Base-by-base conservation (phyloP, 2,888 invertebrate species). In the Heteropelma amictum region DNA sequence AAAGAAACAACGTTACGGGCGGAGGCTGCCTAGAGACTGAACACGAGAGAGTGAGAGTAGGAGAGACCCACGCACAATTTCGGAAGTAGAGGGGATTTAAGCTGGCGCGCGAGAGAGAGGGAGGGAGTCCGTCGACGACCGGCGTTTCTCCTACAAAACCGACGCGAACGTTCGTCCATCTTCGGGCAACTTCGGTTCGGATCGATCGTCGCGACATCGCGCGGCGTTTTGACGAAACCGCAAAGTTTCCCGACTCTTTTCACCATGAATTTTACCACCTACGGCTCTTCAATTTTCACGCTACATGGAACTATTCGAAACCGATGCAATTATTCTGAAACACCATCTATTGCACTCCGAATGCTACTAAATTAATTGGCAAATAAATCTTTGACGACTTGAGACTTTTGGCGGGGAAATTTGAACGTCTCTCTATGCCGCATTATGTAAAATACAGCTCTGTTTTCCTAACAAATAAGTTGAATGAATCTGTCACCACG, bases 21-120 rank as follows among this genome's bases (percentile, higher is more conserved):
- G 84, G 85, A 83, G 86, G 86, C 86, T 87, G 85, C 83, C 83
- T 84, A 83, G 81, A 83, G 84, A 86, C 84, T 84, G 82, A 80
- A 79, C 67, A 51, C 38, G 47, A 40, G 40, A 33, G 33, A 54
- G 56, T 19, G 47, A 17, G n/a, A n/a, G n/a, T n/a, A 38, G 51
- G 51, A 47, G 38, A 67, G 49, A 38, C 42, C 23, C 64, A 60
- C 65, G 53, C 58, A 61, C 33, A 40, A 33, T 26, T 12, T 8
- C 14, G 45, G 47, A 7, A 4, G 49, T 23, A 60, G 54, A 42
- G 17, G 45, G 19, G 40, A 26, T 26, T 10, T 14, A 35, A 7
- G 21, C 12, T 21, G 58, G 21, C 38, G 23, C 35, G 30, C 38
- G 38, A 45, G 23, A 23, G 26, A 23, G 1, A 4, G 63, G 51